Conservation (phyloP, 2,797 vertebrate genomes). For the Babyrousa celebensis region DNA sequence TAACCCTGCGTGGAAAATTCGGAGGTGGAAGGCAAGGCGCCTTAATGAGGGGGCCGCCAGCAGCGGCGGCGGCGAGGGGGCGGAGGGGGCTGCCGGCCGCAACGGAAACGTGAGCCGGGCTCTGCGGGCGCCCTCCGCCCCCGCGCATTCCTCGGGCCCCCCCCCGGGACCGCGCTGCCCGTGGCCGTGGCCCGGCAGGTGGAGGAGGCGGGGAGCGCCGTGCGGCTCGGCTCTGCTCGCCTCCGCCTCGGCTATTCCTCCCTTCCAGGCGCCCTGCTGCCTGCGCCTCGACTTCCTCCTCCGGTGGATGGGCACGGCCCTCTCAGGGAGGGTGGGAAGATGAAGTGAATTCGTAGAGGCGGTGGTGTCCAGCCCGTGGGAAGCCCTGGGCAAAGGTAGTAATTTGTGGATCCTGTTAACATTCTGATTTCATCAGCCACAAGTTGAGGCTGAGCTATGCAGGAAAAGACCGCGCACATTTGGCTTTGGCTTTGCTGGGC, state of each 20-base stretch:
- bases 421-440: not conserved
- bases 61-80: slow-evolving; percentile 65
- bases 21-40: slow-evolving; percentile 91
- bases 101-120: slow-evolving; percentile 90
- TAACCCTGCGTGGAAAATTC: slow-evolving; percentile 94
- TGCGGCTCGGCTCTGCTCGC: not conserved
- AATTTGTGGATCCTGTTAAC: not conserved
- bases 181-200: not conserved
- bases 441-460: not conserved
- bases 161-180: not conserved
- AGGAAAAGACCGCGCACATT: not conserved
- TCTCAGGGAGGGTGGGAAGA: not conserved
- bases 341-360: not conserved
- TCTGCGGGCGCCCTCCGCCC: slow-evolving; percentile 81
- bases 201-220: not conserved
- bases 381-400: not conserved
- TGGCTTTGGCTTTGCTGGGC: not conserved
- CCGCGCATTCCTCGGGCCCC: not conserved
- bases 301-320: not conserved
- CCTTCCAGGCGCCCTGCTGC: not conserved
- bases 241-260: not conserved
- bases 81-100: slow-evolving; percentile 84
- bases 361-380: not conserved
- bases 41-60: slow-evolving; percentile 88
- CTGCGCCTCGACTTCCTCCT: not conserved